Conservation (phyloP, 2,797 vertebrate genomes). For the Lepus oiostolus region DNA sequence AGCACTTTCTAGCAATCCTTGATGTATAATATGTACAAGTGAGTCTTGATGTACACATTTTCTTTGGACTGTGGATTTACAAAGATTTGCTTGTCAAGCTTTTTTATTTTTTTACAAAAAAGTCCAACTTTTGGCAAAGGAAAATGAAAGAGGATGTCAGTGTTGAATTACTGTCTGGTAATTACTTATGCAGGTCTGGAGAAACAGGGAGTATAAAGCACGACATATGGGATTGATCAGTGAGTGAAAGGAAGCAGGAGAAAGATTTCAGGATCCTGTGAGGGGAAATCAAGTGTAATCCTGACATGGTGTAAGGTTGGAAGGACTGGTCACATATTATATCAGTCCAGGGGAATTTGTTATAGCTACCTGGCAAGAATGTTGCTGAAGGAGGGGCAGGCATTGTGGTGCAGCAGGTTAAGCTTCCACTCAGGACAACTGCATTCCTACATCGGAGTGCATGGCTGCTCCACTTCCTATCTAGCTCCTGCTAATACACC, state of each 20-base stretch:
- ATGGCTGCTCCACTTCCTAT: too few relatives aligned
- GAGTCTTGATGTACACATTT: too few relatives aligned
- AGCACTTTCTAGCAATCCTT: neutral
- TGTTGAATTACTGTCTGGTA: neutral
- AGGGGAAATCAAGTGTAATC: neutral
- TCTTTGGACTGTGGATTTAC: neutral
- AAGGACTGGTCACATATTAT: neutral
- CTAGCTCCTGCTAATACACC: too few relatives aligned
- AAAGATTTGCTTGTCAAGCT: neutral
- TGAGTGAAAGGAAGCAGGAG: neutral
- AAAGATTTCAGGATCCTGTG: neutral
- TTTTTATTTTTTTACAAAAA: neutral
- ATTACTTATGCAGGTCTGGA: neutral
- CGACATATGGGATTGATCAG: too few relatives aligned
- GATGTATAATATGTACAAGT: too few relatives aligned
- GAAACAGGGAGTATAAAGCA: neutral
- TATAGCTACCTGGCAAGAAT: too few relatives aligned
- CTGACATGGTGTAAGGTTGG: neutral
- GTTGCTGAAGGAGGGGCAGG: too few relatives aligned
- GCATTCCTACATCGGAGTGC: too few relatives aligned
- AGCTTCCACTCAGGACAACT: too few relatives aligned
- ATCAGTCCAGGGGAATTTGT: neutral
- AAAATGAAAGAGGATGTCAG: neutral
- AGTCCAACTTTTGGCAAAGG: neutral
- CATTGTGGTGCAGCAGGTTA: too few relatives aligned